Base-by-base conservation (phyloP, 1,140 invertebrate species). In the Drosophila chauvacae region DNA sequence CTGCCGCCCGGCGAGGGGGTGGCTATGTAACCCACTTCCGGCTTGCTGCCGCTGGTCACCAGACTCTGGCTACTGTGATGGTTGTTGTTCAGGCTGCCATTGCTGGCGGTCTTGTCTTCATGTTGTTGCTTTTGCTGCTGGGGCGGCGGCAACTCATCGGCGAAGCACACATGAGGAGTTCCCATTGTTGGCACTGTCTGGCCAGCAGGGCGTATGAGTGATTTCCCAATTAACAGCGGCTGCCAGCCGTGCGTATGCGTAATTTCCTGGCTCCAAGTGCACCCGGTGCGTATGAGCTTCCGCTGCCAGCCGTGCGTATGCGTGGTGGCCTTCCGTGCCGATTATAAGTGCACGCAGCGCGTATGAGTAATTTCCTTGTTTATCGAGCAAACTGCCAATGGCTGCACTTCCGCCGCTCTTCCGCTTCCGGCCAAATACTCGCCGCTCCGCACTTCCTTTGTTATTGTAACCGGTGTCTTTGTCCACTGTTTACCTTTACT, bases 101-200 rank as follows among this genome's bases (percentile, higher is more conserved):
- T 56, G 42, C 65, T 61, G 26, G 61, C 56, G 18, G 63, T 55
- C 50, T 77, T 77, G 37, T 42, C 41, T 26, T 65, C 59, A 48
- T 48, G 47, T 1, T 48, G 47, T 2, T 64, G 66, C 45, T 64
- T 60, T 1, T 63, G 23, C 7, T 60, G 55, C 23, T 53, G 51
- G 1, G 28, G 26, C 73, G 63, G 70, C 65, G 77, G 72, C 64
- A 85, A 58, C 63, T 87, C 76, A 44, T 91, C 90, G 35, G 90
- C 85, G 58, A 91, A 91, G 59, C 90, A 91, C 37, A 91, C 90
- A 37, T 91, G 90, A 26, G 86, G 80, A 23, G 87, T 80, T 16
- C 57, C 74, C 88, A 91, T 91, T 18, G 16, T 50, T 39, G 35
- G 3, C 28, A 23, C 2, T 18, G 18, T 2, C 28, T 42, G 3